A percentile compares a stretch with the other conserved stretches of the same genome.
phyloP scores from a whole-genome alignment of 2,888 invertebrate genomes.

The Pharmacophagus antenor region DNA sequence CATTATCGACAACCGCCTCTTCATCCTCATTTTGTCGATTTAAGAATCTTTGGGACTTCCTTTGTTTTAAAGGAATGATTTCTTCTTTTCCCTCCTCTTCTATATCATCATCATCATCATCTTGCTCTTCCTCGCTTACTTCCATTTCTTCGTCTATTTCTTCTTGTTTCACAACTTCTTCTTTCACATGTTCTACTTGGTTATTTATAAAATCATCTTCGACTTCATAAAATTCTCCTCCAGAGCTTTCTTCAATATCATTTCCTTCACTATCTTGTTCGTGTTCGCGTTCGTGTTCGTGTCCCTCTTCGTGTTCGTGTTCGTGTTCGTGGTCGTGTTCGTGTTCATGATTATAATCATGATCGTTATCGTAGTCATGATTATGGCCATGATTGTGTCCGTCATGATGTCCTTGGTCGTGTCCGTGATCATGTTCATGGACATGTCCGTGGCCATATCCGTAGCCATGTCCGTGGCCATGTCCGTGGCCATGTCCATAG shows the following conservation, averaged over 20 bases:
- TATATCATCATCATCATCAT: slow-evolving; percentile 4
- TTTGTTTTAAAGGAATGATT: not conserved
- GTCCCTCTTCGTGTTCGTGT: slow-evolving; percentile 3
- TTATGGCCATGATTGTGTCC: not conserved
- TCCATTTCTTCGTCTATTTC: not conserved
- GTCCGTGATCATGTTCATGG: not conserved
- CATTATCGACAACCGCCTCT: not conserved
- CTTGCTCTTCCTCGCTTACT: not conserved
- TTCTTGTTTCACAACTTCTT: slow-evolving; percentile 1
- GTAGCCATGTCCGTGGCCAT: slow-evolving; percentile 1
- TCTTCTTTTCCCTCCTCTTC: not conserved
- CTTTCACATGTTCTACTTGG: not conserved
- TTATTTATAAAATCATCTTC: slow-evolving; percentile 1
- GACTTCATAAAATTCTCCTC: slow-evolving; percentile 16
- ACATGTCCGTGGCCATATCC: not conserved
- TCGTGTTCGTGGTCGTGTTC: slow-evolving; percentile 4
- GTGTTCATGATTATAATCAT: not conserved
- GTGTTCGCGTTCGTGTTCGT: not conserved
- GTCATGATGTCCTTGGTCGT: not conserved
- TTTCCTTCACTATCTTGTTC: slow-evolving; percentile 7
- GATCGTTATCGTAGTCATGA: not conserved
- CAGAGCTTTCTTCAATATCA: slow-evolving; percentile 8
- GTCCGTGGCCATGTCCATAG: slow-evolving; percentile 1
- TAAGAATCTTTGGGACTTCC: not conserved
- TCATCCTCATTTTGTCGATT: slow-evolving; percentile 10